These are phyloP conservation scores for Scomber japonicus DNA, from an alignment of 2,113 vertebrate genomes.

Conservation along the genomic window DNA sequence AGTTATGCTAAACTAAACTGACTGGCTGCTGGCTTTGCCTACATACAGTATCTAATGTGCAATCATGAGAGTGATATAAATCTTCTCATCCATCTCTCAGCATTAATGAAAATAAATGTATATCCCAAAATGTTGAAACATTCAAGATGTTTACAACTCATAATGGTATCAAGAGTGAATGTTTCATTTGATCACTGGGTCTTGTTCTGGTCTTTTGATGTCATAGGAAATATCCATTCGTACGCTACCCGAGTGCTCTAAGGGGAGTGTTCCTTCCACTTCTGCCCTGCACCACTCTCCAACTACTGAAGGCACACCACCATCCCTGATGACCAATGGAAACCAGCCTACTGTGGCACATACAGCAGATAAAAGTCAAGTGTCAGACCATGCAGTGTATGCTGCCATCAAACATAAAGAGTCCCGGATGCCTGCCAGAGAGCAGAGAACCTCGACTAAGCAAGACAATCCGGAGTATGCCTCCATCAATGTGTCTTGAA, in stretches of 20 bases:
- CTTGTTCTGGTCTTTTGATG: constrained; percentile 21
- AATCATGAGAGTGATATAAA: background rate
- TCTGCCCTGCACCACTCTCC: background rate
- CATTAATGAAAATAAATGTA: no score
- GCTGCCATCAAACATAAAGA: constrained; percentile 14
- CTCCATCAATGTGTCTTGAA: constrained; percentile 31
- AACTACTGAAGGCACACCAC: background rate
- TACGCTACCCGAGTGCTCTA: constrained; percentile 34
- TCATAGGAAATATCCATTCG: constrained; percentile 30
- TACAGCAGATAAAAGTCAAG: background rate
- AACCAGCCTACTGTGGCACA: background rate
- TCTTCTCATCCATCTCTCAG: background rate
- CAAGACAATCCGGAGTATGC: background rate
- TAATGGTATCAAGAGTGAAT: background rate
- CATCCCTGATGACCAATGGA: background rate
- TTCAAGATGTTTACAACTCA: background rate
- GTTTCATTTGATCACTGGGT: background rate
- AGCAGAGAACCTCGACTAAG: background rate
- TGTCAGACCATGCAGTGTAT: background rate
- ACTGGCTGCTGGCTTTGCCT: no score
- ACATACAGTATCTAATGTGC: no score
- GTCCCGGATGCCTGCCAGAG: background rate
- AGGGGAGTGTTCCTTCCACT: background rate
- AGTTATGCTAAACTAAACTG: no score
- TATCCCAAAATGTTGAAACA: background rate